Conservation (phyloP, 2,888 invertebrate species). For the Prenolepis imparis region DNA sequence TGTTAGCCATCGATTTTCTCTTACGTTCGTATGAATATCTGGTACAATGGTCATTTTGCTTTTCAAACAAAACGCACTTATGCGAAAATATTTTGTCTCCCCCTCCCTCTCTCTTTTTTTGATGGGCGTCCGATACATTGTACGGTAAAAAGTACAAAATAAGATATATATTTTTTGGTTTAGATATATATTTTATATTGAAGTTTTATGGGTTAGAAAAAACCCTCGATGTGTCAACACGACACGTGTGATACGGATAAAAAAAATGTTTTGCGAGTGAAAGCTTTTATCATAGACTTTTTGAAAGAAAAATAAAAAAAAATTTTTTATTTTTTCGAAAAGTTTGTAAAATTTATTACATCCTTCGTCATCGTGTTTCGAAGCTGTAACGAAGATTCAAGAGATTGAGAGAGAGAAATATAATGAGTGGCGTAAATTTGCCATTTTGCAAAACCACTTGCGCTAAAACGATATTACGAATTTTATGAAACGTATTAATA, state of each 20-base stretch:
- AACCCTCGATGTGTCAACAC: neutral
- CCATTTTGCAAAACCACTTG: neutral
- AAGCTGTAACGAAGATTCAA: neutral
- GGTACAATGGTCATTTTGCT: neutral
- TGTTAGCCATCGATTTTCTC: slow-evolving; percentile 57
- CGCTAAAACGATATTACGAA: neutral
- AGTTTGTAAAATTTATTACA: neutral
- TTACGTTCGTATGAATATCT: slow-evolving; percentile 35
- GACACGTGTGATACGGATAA: neutral
- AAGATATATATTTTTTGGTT: neutral
- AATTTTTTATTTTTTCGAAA: neutral
- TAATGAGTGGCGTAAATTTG: neutral
- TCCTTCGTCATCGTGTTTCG: neutral
- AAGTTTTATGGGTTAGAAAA: slow-evolving; percentile 4
- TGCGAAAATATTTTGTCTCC: neutral
- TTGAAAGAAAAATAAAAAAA: neutral
- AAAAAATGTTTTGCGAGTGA: slow-evolving; percentile 4
- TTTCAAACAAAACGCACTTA: slow-evolving; percentile 23
- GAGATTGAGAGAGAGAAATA: neutral
- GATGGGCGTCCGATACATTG: neutral
- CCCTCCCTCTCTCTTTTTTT: neutral
- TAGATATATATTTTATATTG: slow-evolving; percentile 2
- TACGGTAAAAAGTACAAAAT: neutral
- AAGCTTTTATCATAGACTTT: slow-evolving; percentile 9
- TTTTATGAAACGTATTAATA: slow-evolving; percentile 20